Percentiles rank a stretch among this genome's conserved stretches.
These are phyloP conservation scores for Theristicus caerulescens DNA, from an alignment of 2,113 vertebrate species.

Conservation along the genomic window DNA sequence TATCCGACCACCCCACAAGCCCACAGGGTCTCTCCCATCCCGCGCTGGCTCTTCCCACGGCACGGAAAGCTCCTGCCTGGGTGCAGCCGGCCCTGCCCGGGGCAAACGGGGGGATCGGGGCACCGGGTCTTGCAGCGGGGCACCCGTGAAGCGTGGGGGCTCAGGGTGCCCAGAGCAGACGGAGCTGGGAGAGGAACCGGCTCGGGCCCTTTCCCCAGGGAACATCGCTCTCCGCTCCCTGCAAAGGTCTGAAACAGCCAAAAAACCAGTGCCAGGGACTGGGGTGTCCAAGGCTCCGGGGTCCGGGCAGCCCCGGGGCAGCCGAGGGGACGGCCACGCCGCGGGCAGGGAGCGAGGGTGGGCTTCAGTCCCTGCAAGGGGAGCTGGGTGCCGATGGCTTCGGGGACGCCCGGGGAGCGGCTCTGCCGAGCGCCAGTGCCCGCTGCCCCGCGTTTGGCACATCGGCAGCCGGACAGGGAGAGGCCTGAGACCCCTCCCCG, in stretches of 20 bases:
- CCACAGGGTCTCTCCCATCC: background rate
- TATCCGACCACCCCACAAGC: background rate
- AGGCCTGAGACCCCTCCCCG: background rate
- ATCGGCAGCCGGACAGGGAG: background rate
- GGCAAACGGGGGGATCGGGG: background rate
- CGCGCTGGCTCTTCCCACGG: background rate
- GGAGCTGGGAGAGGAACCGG: background rate
- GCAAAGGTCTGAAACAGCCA: background rate
- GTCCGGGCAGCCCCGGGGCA: background rate
- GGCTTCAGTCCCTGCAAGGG: background rate
- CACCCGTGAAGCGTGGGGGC: background rate
- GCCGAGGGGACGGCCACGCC: background rate
- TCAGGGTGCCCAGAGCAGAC: background rate
- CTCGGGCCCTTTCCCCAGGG: background rate
- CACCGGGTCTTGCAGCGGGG: background rate
- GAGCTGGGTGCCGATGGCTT: background rate
- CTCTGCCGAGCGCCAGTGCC: background rate
- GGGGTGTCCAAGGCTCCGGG: background rate
- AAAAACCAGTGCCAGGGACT: background rate
- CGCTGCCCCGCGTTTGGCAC: slow-evolving; percentile 46
- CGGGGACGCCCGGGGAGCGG: background rate
- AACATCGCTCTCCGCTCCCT: background rate
- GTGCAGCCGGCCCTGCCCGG: background rate
- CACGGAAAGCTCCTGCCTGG: background rate
- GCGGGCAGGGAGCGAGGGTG: background rate